Evolutionary conservation across 2,888 invertebrate species (phyloP).

Genomic region (Drosophila mimetica): DNA sequence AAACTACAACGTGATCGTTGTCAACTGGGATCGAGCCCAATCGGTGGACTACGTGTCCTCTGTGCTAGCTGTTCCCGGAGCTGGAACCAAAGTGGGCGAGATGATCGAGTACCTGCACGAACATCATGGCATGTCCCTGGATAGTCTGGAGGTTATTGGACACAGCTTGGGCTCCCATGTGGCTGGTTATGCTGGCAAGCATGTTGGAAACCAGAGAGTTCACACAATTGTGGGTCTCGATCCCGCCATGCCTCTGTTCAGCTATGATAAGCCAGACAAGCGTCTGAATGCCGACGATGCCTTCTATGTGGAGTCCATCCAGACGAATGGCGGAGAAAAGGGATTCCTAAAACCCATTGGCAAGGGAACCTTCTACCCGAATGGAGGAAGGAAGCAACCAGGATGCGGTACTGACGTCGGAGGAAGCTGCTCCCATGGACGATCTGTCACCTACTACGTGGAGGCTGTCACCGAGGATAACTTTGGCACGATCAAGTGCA

Average conservation of each 20-base stretch:
- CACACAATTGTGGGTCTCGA: slow-evolving; percentile 85
- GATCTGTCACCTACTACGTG: slow-evolving; percentile 83
- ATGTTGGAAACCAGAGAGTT: slow-evolving; percentile 85
- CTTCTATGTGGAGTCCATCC: slow-evolving; percentile 77
- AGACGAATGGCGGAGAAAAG: slow-evolving; percentile 74
- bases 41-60: slow-evolving; percentile 86
- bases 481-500: slow-evolving; percentile 75
- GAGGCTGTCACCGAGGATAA: slow-evolving; percentile 81
- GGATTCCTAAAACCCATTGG: slow-evolving; percentile 79
- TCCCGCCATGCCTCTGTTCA: slow-evolving; percentile 76
- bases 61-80: slow-evolving; percentile 81
- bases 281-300: slow-evolving; percentile 73
- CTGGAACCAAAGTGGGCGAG: slow-evolving; percentile 64
- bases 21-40: slow-evolving; percentile 86
- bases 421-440: slow-evolving; percentile 83
- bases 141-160: slow-evolving; percentile 85
- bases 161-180: slow-evolving; percentile 87
- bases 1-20: slow-evolving; percentile 86
- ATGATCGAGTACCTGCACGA: slow-evolving; percentile 83
- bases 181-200: slow-evolving; percentile 86
- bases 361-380: slow-evolving; percentile 85
- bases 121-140: slow-evolving; percentile 84
- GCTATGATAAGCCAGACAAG: slow-evolving; percentile 52
- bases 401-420: slow-evolving; percentile 84
- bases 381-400: slow-evolving; percentile 85